Base-by-base conservation (phyloP, 1,140 invertebrate genomes). In the Cotesia glomerata region DNA sequence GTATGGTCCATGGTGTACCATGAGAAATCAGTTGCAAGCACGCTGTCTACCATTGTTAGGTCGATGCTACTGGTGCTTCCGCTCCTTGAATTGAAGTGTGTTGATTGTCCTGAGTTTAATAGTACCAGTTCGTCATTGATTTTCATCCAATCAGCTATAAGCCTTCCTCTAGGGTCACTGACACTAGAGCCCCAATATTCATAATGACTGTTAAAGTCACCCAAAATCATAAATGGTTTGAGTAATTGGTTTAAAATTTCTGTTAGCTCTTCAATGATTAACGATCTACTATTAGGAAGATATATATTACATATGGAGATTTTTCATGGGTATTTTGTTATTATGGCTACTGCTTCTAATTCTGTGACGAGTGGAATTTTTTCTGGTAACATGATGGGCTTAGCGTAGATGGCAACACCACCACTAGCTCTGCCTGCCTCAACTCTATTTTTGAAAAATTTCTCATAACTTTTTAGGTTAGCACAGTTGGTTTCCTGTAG, bases 21-120 rank as follows among this genome's bases (percentile, higher is more conserved):
- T 64, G 76, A 74, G 63, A 81, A 72, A 71, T 77, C 73, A 51
- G 75, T 64, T 63, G 71, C 49, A 34, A 77, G 62, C 67, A 72
- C 71, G 70, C 73, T 69, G 65, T 77, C 76, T 65, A 74, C 75
- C n/a, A 83, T 35, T 34, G 76, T 63, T 49, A 81, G 58, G 68
- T 82, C 81, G 69, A 82, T 81, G 49, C 58, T 63, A 54, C 76
- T 77, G 26, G 74, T 73, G 8, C 7, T 69, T 36, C 79, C 79
- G 4, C 45, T 75, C 36, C 67, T 70, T 39, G 69, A 72, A 59
- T 74, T 63, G 71, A 79, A 80, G 73, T 79, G 79, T 5, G 79
- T 79, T 9, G 74, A 74, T 71, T 72, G 49, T 7, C 67, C 68
- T 58, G 61, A 63, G 63, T 81, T 81, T 58, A 81, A 74, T 54